A percentile compares a stretch with the other conserved stretches of the same genome.
Evolutionary conservation across 2,797 vertebrate species (phyloP).

Genomic region (Erpetoichthys calabaricus): DNA sequence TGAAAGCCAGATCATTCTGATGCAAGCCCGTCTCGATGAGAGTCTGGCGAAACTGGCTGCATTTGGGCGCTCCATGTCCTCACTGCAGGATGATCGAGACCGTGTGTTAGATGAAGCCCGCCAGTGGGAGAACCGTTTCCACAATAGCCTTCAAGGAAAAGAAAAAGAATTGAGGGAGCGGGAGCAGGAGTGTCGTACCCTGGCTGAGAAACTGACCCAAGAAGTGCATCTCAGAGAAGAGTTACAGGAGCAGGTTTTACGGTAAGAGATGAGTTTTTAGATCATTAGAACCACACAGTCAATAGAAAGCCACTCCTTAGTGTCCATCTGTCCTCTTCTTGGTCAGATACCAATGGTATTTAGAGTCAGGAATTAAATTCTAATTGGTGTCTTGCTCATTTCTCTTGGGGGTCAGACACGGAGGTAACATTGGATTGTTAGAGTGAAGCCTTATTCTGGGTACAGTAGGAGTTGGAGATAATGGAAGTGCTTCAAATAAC

Average conservation of each 20-base stretch:
- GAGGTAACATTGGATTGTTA: too few relatives aligned
- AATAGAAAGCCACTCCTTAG: neutral
- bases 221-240: conserved; percentile 55
- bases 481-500: too few relatives aligned
- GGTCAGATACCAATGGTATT: too few relatives aligned
- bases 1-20: conserved; percentile 52
- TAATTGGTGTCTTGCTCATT: too few relatives aligned
- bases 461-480: too few relatives aligned
- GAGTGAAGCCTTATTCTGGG: too few relatives aligned
- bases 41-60: conserved; percentile 78
- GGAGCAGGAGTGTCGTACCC: conserved; percentile 51
- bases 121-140: conserved; percentile 82
- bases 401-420: too few relatives aligned
- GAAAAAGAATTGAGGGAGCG: conserved; percentile 68
- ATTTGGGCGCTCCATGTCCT: conserved; percentile 90
- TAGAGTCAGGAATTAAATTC: too few relatives aligned
- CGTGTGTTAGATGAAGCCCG: conserved; percentile 77
- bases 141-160: conserved; percentile 68
- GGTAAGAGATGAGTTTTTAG: neutral
- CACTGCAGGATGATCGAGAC: conserved; percentile 88
- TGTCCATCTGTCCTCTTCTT: too few relatives aligned
- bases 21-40: conserved; percentile 66
- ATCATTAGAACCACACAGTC: too few relatives aligned
- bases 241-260: conserved; percentile 39
- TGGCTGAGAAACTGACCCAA: conserved; percentile 60